Evolutionary conservation across 2,113 vertebrate genomes (phyloP).

Genomic region (Tragulus kanchil): DNA sequence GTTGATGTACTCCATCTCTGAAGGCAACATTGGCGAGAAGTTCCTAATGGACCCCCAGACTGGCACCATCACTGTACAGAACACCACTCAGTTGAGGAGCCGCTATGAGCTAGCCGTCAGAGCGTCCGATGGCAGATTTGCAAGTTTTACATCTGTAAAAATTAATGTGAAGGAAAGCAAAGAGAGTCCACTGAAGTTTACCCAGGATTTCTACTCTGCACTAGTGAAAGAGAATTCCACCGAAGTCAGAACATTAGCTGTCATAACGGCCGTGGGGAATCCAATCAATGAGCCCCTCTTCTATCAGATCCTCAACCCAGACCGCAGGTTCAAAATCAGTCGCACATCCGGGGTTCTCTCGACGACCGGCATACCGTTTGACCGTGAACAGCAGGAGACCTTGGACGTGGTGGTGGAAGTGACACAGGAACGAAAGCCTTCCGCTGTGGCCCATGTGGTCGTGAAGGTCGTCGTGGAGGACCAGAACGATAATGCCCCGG

Average conservation of each 20-base stretch:
- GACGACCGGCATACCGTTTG: conserved; percentile 95
- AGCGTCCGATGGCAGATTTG: conserved; percentile 96
- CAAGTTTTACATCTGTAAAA: conserved; percentile 92
- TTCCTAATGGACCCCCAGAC: conserved; percentile 92
- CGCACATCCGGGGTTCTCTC: conserved; percentile 96
- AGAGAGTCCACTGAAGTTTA: conserved; percentile 94
- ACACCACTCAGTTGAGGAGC: conserved; percentile 95
- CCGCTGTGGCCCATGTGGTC: conserved; percentile 91
- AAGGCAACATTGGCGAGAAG: conserved; percentile 98
- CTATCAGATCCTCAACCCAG: conserved; percentile 96
- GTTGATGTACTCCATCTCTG: conserved; percentile 95
- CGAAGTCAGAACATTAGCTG: conserved; percentile 92
- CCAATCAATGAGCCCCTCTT: conserved; percentile 97
- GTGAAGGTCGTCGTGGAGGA: conserved; percentile 94
- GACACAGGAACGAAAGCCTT: conserved; percentile 90
- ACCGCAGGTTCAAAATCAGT: conserved; percentile 95
- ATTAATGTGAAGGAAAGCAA: conserved; percentile 96
- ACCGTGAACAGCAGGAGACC: conserved; percentile 93
- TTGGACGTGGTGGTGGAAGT: conserved; percentile 96
- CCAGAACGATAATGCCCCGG: conserved; percentile 94
- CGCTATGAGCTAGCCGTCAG: conserved; percentile 95
- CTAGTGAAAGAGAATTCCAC: conserved; percentile 93
- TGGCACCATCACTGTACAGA: conserved; percentile 94
- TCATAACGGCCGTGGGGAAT: conserved; percentile 94
- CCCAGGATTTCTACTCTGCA: conserved; percentile 92